phyloP scores from a whole-genome alignment of 2,113 vertebrate genomes.

The Epinephelus fuscoguttatus region DNA sequence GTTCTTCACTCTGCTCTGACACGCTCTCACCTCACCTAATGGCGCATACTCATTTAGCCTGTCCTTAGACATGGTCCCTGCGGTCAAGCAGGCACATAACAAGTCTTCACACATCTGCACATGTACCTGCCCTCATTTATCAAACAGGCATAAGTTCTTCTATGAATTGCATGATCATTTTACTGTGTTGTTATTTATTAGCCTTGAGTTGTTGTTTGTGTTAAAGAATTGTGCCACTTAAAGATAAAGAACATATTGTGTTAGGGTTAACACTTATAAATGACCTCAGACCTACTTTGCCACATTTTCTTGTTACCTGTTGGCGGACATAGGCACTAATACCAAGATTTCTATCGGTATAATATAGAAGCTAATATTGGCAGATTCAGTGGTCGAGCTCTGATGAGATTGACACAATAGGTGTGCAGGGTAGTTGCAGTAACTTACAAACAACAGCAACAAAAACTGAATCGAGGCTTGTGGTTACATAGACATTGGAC shows the following conservation, averaged over 20 bases:
- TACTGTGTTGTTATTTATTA: not conserved
- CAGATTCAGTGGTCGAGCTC: not conserved
- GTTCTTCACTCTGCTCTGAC: not conserved
- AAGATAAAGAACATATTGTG: not conserved
- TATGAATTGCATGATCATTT: not conserved
- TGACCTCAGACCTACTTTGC: not conserved
- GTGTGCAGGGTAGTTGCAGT: not conserved
- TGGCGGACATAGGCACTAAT: not conserved
- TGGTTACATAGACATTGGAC: not conserved
- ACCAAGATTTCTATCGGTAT: too few relatives aligned
- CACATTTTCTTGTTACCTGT: not conserved
- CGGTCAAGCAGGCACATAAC: conserved; percentile 5
- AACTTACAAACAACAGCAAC: not conserved
- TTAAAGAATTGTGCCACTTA: not conserved
- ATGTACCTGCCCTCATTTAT: conserved; percentile 9
- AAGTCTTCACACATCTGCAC: conserved; percentile 4
- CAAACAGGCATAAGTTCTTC: not conserved
- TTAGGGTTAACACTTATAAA: not conserved
- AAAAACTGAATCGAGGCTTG: not conserved
- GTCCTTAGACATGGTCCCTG: not conserved
- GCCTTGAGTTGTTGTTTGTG: not conserved
- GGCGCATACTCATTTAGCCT: not conserved
- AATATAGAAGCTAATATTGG: too few relatives aligned
- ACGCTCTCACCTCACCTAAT: not conserved
- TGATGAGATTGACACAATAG: not conserved